Percentiles rank a stretch among this genome's conserved stretches.
These are phyloP conservation scores for Diabrotica undecimpunctata DNA, from an alignment of 1,140 invertebrate species.

Conservation along the genomic window DNA sequence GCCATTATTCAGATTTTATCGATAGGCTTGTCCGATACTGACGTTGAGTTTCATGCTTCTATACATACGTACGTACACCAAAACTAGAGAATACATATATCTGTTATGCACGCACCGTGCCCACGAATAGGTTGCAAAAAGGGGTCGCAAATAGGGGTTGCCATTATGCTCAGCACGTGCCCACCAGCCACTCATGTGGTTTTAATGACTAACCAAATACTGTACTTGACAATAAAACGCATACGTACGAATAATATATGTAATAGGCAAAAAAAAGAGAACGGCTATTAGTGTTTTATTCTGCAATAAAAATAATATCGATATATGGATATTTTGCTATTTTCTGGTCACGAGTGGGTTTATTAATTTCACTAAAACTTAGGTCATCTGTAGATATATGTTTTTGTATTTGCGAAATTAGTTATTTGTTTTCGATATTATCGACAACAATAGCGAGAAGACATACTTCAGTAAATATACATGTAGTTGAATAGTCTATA, in stretches of 20 bases:
- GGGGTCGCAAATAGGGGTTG: conserved; percentile 19
- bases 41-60: not conserved
- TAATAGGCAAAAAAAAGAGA: not conserved
- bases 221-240: conserved; percentile 30
- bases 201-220: conserved; percentile 42
- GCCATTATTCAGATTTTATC: too few species aligned
- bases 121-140: conserved; percentile 8
- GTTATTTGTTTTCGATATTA: too few species aligned
- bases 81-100: not conserved
- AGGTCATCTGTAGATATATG: too few species aligned
- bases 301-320: too few species aligned
- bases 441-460: too few species aligned
- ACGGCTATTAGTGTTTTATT: not conserved
- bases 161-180: conserved; percentile 36
- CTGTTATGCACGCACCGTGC: conserved; percentile 20
- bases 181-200: conserved; percentile 36
- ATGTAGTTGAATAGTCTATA: too few species aligned
- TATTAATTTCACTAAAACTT: too few species aligned
- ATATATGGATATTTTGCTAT: too few species aligned
- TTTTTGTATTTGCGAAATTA: too few species aligned
- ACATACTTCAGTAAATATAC: too few species aligned
- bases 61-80: not conserved
- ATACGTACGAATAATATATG: not conserved
- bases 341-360: too few species aligned
- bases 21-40: not conserved